phyloP scores from a whole-genome alignment of 2,888 invertebrate species.

The Xestoiulus laeticollis region DNA sequence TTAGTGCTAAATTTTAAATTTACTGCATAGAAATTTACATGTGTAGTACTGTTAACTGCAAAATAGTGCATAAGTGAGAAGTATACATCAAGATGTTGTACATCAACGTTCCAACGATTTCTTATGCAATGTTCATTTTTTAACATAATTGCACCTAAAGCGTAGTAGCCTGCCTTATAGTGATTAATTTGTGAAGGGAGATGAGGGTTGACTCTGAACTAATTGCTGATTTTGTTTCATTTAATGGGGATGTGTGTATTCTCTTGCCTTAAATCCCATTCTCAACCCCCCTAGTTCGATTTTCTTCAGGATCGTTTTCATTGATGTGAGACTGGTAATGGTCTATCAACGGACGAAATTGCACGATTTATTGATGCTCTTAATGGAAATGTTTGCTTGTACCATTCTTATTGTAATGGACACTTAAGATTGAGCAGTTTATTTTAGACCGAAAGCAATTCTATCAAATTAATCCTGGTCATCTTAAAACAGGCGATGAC shows the following conservation, averaged over 20 bases:
- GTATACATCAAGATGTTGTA: too few species aligned
- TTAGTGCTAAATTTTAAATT: too few species aligned
- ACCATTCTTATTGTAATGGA: neutral
- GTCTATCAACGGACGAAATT: constrained; percentile 46
- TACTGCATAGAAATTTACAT: too few species aligned
- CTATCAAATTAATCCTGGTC: neutral
- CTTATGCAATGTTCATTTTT: neutral
- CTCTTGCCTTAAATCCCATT: neutral
- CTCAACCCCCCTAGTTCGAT: constrained; percentile 20
- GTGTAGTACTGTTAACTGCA: too few species aligned
- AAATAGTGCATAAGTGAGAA: too few species aligned
- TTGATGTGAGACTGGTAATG: constrained; percentile 46
- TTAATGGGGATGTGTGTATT: neutral
- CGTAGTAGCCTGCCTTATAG: too few species aligned
- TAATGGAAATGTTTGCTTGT: constrained; percentile 43
- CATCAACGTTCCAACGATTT: too few species aligned
- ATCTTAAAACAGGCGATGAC: neutral
- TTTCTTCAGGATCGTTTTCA: constrained; percentile 27
- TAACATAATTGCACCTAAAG: neutral
- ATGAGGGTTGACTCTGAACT: neutral
- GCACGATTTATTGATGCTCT: constrained; percentile 45
- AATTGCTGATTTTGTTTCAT: constrained; percentile 20
- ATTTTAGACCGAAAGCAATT: constrained; percentile 12
- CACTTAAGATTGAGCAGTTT: constrained; percentile 10
- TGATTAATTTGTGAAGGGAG: neutral